phyloP scores from a whole-genome alignment of 2,797 vertebrate species.

The Otolemur crassicaudatus region DNA sequence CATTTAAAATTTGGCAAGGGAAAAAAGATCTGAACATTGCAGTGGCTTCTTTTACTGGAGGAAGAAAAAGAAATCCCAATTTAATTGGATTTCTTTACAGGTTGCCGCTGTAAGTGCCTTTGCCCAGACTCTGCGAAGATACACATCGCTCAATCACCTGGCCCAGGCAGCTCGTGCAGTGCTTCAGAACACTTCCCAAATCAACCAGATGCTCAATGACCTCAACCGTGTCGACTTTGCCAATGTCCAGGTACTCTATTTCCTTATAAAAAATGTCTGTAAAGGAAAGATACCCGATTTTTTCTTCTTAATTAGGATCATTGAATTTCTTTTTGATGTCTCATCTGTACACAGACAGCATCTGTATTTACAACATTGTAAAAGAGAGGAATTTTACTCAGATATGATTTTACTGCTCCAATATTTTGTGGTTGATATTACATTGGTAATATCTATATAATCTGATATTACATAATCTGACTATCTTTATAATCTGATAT shows the following conservation, averaged over 20 bases:
- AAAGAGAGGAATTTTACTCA: not conserved
- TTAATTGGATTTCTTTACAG: constrained; percentile 77
- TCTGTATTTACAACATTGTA: not conserved
- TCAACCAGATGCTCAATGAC: constrained; percentile 93
- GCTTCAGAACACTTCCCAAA: constrained; percentile 92
- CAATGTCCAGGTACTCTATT: constrained; percentile 91
- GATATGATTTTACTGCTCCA: not conserved
- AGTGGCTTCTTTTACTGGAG: constrained; percentile 14
- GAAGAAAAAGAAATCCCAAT: not conserved
- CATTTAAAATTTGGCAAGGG: constrained; percentile 54
- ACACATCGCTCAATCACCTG: constrained; percentile 93
- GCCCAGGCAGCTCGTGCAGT: constrained; percentile 92
- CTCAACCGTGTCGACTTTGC: constrained; percentile 93
- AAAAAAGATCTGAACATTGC: constrained; percentile 37
- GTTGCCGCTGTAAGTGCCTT: constrained; percentile 94
- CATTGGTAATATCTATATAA: too few relatives aligned
- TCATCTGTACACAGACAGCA: not conserved
- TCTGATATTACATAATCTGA: too few relatives aligned
- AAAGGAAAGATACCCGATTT: not conserved
- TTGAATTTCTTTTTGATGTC: constrained; percentile 48
- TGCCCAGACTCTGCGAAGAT: constrained; percentile 93
- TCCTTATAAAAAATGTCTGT: not conserved
- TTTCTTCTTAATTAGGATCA: constrained; percentile 40
- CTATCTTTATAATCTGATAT: too few relatives aligned
- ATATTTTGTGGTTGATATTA: not conserved